These are phyloP conservation scores for Smittia sp. DNA, from an alignment of 2,888 invertebrate species.

Conservation along the genomic window DNA sequence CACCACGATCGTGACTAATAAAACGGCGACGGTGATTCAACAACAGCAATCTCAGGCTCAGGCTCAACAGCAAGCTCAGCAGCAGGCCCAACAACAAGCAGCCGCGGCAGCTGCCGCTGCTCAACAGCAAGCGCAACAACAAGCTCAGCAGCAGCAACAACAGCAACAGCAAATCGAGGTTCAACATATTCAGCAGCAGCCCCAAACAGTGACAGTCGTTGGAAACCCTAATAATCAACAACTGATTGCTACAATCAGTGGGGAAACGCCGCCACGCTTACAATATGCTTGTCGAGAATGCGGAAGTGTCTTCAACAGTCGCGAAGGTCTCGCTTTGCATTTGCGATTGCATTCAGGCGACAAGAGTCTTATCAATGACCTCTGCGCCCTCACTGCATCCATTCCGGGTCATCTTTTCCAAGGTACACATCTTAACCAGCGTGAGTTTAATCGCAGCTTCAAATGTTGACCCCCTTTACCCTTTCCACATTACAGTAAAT, in stretches of 20 bases:
- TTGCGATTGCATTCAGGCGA: conserved; percentile 77
- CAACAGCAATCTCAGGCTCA: conserved; percentile 37
- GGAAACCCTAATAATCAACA: conserved; percentile 53
- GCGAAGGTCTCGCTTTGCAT: conserved; percentile 76
- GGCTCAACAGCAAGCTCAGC: conserved; percentile 46
- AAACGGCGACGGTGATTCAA: conserved; percentile 39
- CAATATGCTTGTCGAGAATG: conserved; percentile 59
- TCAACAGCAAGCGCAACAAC: conserved; percentile 43
- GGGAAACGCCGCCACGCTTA: conserved; percentile 51
- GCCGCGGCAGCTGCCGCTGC: conserved; percentile 38
- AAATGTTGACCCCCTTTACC: background rate
- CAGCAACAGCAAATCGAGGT: conserved; percentile 50
- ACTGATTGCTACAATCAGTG: conserved; percentile 50
- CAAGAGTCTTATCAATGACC: conserved; percentile 74
- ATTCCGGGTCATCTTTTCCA: conserved; percentile 64
- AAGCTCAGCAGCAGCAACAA: conserved; percentile 52
- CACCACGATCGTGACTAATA: conserved; percentile 49
- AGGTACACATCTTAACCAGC: conserved; percentile 28
- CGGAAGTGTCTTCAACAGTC: conserved; percentile 63
- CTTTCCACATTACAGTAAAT: conserved; percentile 18
- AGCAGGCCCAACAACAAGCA: conserved; percentile 42
- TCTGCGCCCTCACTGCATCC: conserved; percentile 76
- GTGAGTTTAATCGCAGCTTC: conserved; percentile 24
- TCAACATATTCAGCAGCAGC: conserved; percentile 40
- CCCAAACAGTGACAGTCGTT: conserved; percentile 53